These are phyloP conservation scores for Blastobasis adustella DNA, from an alignment of 2,888 invertebrate species.

Conservation along the genomic window DNA sequence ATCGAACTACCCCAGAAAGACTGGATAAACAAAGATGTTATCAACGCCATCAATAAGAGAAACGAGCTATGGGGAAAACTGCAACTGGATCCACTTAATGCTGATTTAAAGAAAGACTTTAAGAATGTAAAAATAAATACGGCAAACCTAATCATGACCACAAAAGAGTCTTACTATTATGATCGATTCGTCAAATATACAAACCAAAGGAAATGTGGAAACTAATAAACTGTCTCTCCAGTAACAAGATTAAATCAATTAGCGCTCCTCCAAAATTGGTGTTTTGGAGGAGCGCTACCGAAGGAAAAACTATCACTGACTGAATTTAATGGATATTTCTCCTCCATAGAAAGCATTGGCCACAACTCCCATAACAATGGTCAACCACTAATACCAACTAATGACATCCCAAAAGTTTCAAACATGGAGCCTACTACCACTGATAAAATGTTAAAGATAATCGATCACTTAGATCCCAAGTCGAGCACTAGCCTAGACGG, in stretches of 20 bases:
- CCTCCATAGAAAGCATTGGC: not conserved
- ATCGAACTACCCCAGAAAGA: too few species aligned
- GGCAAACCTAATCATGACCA: not conserved
- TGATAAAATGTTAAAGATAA: not conserved
- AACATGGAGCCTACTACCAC: not conserved
- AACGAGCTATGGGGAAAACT: conserved; percentile 1
- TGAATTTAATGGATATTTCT: conserved; percentile 1
- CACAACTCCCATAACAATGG: not conserved
- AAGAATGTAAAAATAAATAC: not conserved
- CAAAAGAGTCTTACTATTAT: conserved; percentile 2
- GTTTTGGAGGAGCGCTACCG: not conserved
- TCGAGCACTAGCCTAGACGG: not conserved
- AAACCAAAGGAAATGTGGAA: conserved; percentile 8
- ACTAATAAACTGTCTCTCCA: conserved; percentile 1
- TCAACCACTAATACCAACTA: not conserved
- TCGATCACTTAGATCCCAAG: too few species aligned
- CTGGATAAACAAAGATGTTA: conserved; percentile 4
- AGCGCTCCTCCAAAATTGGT: conserved; percentile 4
- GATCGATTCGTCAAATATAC: too few species aligned
- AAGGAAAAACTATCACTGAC: not conserved
- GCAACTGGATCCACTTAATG: not conserved
- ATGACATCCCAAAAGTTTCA: not conserved
- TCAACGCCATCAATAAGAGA: conserved; percentile 3
- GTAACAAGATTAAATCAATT: conserved; percentile 1
- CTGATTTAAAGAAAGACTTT: not conserved